Percentiles rank a stretch among this genome's conserved stretches.
Conservation (phyloP, 2,888 invertebrate species). For the Cryptocheilus praepositus region DNA sequence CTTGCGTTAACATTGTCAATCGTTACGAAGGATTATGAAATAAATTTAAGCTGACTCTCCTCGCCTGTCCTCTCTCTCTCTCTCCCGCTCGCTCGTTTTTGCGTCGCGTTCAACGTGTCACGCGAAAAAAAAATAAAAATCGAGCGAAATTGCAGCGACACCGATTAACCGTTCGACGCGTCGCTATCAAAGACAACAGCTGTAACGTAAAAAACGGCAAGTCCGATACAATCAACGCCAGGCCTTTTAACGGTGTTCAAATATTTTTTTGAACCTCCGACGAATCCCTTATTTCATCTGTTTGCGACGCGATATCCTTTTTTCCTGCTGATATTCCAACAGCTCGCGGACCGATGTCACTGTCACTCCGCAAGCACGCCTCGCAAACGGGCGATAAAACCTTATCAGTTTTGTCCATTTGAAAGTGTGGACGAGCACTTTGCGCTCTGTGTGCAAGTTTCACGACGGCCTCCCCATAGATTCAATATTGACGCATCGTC, state of each 20-base stretch:
- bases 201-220: too few species aligned
- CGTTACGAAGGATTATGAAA: background rate
- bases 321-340: conserved; percentile 36
- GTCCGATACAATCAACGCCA: too few species aligned
- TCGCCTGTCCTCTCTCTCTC: too few species aligned
- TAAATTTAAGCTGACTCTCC: too few species aligned
- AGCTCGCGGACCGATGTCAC: conserved; percentile 15
- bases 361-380: conserved; percentile 35
- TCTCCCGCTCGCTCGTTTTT: too few species aligned
- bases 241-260: too few species aligned
- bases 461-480: conserved; percentile 31
- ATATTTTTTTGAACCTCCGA: too few species aligned
- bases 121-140: too few species aligned
- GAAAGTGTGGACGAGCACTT: conserved; percentile 37
- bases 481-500: conserved; percentile 59
- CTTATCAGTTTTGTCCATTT: conserved; percentile 57
- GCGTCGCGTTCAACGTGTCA: too few species aligned
- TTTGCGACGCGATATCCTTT: conserved; percentile 21
- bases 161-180: too few species aligned
- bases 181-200: too few species aligned
- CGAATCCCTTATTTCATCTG: background rate
- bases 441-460: conserved; percentile 1
- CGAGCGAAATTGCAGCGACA: too few species aligned
- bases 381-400: conserved; percentile 56
- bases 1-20: background rate